A percentile compares a stretch with the other conserved stretches of the same genome.
Conservation (phyloP, 1,140 invertebrate genomes). For the Lutraria rhynchaena region DNA sequence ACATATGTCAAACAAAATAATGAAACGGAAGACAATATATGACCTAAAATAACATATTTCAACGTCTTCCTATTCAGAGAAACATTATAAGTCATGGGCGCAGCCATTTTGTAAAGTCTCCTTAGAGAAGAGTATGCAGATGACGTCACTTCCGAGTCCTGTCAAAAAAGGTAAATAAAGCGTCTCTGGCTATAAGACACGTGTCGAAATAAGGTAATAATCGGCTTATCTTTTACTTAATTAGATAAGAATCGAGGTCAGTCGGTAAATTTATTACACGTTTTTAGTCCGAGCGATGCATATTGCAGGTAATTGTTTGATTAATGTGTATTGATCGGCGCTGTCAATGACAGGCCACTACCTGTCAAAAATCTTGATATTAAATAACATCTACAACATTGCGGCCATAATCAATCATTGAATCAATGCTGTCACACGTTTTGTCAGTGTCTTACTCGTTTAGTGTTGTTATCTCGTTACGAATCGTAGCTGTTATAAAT, state of each 20-base stretch:
- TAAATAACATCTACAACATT: too few relatives aligned
- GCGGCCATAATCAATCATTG: too few relatives aligned
- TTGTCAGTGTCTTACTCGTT: too few relatives aligned
- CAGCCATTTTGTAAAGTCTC: conserved; percentile 44
- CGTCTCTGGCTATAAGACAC: conserved; percentile 18
- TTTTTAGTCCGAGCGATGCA: neutral
- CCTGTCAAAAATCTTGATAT: too few relatives aligned
- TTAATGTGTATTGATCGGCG: too few relatives aligned
- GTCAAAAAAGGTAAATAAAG: conserved; percentile 57
- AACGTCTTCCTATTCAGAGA: conserved; percentile 19
- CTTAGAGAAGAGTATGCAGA: neutral
- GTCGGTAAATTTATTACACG: neutral
- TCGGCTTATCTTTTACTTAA: conserved; percentile 28
- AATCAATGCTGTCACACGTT: too few relatives aligned
- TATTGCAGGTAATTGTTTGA: neutral
- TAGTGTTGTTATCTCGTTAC: too few relatives aligned
- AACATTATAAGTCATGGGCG: conserved; percentile 19
- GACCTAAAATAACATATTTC: conserved; percentile 23
- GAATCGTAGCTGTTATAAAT: too few relatives aligned
- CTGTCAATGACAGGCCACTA: too few relatives aligned
- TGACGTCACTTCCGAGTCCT: conserved; percentile 53
- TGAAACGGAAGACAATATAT: neutral
- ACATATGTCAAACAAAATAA: conserved; percentile 2
- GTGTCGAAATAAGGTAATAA: conserved; percentile 50
- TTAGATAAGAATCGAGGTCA: neutral